Base-by-base conservation (phyloP, 2,113 vertebrate genomes). In the Brachyistius frenatus region DNA sequence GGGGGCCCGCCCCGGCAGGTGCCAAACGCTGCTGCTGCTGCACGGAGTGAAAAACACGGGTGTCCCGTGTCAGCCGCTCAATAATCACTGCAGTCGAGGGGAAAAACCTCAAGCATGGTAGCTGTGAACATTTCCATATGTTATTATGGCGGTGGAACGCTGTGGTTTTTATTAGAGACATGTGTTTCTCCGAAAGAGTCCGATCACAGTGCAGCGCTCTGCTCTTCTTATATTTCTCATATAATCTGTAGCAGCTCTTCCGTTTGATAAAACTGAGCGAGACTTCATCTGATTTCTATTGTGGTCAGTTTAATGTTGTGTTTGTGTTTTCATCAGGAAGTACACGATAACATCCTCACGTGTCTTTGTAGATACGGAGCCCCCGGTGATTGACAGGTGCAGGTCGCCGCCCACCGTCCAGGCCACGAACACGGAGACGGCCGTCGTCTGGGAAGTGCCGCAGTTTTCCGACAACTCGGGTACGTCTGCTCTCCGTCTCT, bases 381-480 rank as follows among this genome's bases (percentile, higher is more conserved):
- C 97, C 3, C 98, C 98, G 0, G 95, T 97, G 86, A 97, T 99
- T 91, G 98, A 99, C 92, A 93, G 94, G 90, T 99, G 98, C 93
- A 93, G 98, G 83, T 98, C 98, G 9, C 98, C 98, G 4, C 95
- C 96, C 62, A 88, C 95, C 0, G 3, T 97, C 61, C 95, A 96
- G 86, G 94, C 95, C 67, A 81, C 93, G 52, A 96, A 95, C 76
- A 85, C 85, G 5, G 92, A 94, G 65, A 93, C 95, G 5, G 80
- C 90, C 4, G 96, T 82, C 0, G 90, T 65, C 5, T 99, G 98
- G 98, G 97, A 99, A 65, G 96, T 97, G 77, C 98, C 98, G 49
- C 96, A 97, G 88, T 99, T 99, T 95, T 99, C 98, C 61, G 98
- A 99, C 93, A 99, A 99, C 89, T 99, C 98, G 89, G 97, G 98